phyloP scores from a whole-genome alignment of 1,140 invertebrate genomes.

The Dendroctonus ponderosae region DNA sequence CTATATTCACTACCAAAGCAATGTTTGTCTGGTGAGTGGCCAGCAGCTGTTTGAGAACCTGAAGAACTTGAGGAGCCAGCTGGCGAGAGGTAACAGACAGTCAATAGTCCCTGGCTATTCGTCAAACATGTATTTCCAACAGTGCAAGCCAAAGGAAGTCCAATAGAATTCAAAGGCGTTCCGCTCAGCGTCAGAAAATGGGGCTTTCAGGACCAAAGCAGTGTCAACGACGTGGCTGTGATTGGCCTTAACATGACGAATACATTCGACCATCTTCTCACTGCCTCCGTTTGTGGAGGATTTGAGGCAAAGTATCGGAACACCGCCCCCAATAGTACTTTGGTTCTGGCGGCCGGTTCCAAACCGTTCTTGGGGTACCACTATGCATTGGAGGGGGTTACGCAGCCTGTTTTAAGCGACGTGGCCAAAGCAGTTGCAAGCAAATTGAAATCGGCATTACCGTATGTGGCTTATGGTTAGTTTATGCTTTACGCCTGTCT shows the following conservation, averaged over 20 bases:
- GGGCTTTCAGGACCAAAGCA: conserved; percentile 74
- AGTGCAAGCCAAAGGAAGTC: conserved; percentile 73
- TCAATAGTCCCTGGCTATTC: too few relatives aligned
- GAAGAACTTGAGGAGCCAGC: conserved; percentile 74
- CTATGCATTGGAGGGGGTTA: conserved; percentile 82
- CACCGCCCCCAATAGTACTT: conserved; percentile 71
- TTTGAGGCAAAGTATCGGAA: conserved; percentile 71
- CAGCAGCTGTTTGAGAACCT: conserved; percentile 80
- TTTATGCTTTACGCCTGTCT: neutral
- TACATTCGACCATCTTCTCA: conserved; percentile 83
- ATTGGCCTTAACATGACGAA: conserved; percentile 73
- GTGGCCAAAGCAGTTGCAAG: conserved; percentile 86
- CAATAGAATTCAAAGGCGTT: conserved; percentile 57
- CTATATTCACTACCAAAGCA: conserved; percentile 73
- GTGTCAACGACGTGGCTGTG: conserved; percentile 74
- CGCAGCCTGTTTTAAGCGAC: conserved; percentile 71
- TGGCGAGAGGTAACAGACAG: conserved; percentile 67
- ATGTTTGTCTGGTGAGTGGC: conserved; percentile 80
- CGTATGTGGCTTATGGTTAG: conserved; percentile 59
- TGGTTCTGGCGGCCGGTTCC: conserved; percentile 77
- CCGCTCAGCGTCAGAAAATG: conserved; percentile 78
- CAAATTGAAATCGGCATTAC: conserved; percentile 82
- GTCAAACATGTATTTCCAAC: too few relatives aligned
- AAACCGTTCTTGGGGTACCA: conserved; percentile 84
- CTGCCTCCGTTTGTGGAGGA: conserved; percentile 76